Conservation (phyloP, 2,113 vertebrate species). For the Cavia porcellus region DNA sequence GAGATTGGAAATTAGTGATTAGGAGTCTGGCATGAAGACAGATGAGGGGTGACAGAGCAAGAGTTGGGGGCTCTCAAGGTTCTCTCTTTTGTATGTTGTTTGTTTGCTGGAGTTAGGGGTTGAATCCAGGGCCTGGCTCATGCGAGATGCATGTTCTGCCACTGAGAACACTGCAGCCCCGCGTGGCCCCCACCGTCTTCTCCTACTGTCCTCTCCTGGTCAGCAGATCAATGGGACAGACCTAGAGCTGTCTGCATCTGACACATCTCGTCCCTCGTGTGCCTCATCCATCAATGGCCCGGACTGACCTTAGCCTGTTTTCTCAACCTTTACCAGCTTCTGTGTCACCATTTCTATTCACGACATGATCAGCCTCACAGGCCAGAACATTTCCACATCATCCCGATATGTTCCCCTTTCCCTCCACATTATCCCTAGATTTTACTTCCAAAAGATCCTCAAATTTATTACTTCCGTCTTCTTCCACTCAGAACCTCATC, state of each 20-base stretch:
- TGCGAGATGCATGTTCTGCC: background rate
- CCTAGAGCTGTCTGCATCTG: background rate
- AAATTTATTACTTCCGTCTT: background rate
- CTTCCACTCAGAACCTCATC: background rate
- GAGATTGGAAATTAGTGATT: background rate
- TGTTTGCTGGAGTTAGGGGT: background rate
- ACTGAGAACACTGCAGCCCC: background rate
- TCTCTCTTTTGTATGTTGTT: background rate
- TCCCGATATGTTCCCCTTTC: background rate
- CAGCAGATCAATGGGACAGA: background rate
- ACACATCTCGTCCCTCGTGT: background rate
- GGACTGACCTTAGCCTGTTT: background rate
- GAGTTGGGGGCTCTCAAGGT: background rate
- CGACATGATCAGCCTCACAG: fast-evolving
- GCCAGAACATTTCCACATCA: background rate
- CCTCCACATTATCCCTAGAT: background rate
- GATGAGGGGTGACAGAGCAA: background rate
- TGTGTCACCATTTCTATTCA: background rate
- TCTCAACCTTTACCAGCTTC: background rate
- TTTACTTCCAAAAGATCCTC: background rate
- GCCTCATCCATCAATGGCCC: no score
- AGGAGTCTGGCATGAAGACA: background rate
- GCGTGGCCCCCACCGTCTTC: background rate
- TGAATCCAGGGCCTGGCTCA: background rate
- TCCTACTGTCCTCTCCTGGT: background rate